Evolutionary conservation across 2,113 vertebrate genomes (phyloP), one percentile per base, ranked within the genome.

Genomic region (Argyrosomus japonicus): DNA sequence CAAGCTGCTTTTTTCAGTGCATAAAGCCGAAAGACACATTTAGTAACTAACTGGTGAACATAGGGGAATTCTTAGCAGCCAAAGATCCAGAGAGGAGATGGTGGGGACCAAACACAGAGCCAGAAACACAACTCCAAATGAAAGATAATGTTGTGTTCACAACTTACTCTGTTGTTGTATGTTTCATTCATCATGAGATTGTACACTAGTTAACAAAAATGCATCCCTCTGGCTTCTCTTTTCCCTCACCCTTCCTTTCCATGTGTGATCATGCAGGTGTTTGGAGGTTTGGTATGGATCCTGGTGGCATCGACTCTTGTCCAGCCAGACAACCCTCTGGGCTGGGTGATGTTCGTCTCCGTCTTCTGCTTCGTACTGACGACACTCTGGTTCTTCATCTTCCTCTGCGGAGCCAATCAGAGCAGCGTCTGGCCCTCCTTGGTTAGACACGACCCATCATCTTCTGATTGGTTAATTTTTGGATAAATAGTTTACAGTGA

Each of bases 311-410:
- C 96, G 0, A 94, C 93, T 3, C 32, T 0, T 0, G 77, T 96
- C 10, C 0, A 0, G 0, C 2, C 65, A 0, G 9, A 10, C 0
- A 89, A 95, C 68, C 79, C 94, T 29, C 87, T 94, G 87, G 96
- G 95, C 64, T 97, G 96, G 96, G 95, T 96, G 83, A 97, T 96
- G 96, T 96, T 96, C 6, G 95, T 96, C 48, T 96, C 96, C 0
- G 56, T 97, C 75, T 96, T 96, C 92, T 96, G 96, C 86, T 96
- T 97, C 3, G 13, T 96, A 23, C 17, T 92, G 57, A 97, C 96
- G 0, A 95, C 94, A 0, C 0, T 93, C 43, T 94, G 95, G 92
- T 83, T 96, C 73, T 25, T 96, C 78, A 88, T 96, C 76, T 97
- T 95, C 81, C 6, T 95, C 21, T 88, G 86, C 0, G 95, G 95